phyloP scores from a whole-genome alignment of 2,888 invertebrate species.

The Bruchidius siliquastri region DNA sequence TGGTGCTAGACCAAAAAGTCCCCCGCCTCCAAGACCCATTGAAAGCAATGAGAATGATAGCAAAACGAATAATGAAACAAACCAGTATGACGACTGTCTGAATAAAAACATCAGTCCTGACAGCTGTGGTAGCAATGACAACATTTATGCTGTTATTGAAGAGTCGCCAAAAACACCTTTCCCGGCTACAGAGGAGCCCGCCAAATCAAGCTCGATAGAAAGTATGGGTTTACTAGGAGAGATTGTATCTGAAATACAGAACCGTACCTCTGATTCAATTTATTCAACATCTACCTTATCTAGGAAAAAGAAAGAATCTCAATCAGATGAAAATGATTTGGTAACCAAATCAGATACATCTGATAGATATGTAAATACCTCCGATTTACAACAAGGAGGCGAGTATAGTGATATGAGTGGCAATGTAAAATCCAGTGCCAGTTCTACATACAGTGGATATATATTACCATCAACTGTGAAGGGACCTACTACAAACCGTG shows the following conservation, averaged over 20 bases:
- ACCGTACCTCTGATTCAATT: slow-evolving; percentile 80
- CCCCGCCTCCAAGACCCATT: slow-evolving; percentile 69
- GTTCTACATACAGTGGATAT: slow-evolving; percentile 68
- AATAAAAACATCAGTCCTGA: slow-evolving; percentile 60
- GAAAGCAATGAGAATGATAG: slow-evolving; percentile 39
- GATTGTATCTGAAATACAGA: slow-evolving; percentile 83
- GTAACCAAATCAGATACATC: slow-evolving; percentile 33
- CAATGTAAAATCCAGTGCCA: slow-evolving; percentile 45
- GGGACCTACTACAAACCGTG: slow-evolving; percentile 47
- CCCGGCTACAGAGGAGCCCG: slow-evolving; percentile 35
- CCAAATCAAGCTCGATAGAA: slow-evolving; percentile 56
- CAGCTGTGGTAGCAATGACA: slow-evolving; percentile 58
- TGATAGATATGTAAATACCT: slow-evolving; percentile 60
- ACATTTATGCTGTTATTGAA: slow-evolving; percentile 84
- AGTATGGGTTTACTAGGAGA: slow-evolving; percentile 78
- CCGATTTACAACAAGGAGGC: slow-evolving; percentile 49
- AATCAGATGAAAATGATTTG: slow-evolving; percentile 26
- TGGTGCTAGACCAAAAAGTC: slow-evolving; percentile 65
- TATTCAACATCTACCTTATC: slow-evolving; percentile 74
- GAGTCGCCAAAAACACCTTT: slow-evolving; percentile 56
- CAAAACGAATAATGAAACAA: slow-evolving; percentile 22
- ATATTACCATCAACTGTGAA: slow-evolving; percentile 69
- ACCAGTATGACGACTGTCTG: slow-evolving; percentile 75
- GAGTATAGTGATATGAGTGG: slow-evolving; percentile 59
- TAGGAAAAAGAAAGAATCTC: slow-evolving; percentile 54